Evolutionary conservation across 2,888 invertebrate genomes (phyloP).

Genomic region (Andrena bucephala): DNA sequence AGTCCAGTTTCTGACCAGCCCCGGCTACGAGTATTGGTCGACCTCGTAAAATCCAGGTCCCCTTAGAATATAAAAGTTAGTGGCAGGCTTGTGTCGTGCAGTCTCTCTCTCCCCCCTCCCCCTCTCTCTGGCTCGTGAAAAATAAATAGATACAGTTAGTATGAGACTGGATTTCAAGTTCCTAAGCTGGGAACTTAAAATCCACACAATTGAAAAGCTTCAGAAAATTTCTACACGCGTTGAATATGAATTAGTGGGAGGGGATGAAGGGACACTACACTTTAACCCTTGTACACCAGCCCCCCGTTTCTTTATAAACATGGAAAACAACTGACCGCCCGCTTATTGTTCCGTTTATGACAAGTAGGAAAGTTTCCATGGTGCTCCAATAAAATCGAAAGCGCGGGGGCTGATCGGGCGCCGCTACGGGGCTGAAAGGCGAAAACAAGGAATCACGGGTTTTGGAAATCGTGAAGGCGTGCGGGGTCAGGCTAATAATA

Average conservation of each 20-base stretch:
- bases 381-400: neutral
- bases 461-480: conserved; percentile 58
- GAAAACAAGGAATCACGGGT: conserved; percentile 27
- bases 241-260: no score
- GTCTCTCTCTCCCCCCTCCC: no score
- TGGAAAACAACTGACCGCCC: no score
- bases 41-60: conserved; percentile 51
- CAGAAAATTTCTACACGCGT: no score
- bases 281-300: no score
- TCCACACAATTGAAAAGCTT: no score
- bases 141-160: no score
- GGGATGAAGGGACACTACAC: no score
- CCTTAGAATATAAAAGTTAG: conserved; percentile 31
- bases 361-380: neutral
- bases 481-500: conserved; percentile 72
- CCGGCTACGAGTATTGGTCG: conserved; percentile 43
- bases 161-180: no score
- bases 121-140: no score
- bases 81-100: neutral
- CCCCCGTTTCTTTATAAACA: no score
- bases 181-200: no score
- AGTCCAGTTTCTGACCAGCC: conserved; percentile 66
- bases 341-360: neutral
- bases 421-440: neutral
- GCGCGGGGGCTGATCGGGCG: neutral